Evolutionary conservation across 2,888 invertebrate genomes (phyloP).

Genomic region (Drosophila incognita): DNA sequence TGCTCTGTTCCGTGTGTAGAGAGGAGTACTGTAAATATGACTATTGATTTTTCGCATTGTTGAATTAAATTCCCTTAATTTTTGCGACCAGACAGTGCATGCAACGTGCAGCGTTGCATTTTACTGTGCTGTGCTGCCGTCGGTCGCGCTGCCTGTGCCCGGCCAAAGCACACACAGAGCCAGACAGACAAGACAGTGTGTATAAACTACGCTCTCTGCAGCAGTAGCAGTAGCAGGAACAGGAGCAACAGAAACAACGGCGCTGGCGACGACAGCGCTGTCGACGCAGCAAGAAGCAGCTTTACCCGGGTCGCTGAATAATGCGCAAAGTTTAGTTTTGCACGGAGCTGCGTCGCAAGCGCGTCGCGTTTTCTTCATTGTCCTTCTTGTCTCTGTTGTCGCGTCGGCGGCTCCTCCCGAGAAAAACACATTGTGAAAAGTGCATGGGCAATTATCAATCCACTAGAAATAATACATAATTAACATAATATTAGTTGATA

Average conservation of each 20-base stretch:
- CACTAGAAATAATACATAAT: not conserved
- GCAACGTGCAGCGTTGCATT: slow-evolving; percentile 56
- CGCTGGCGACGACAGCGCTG: slow-evolving; percentile 12
- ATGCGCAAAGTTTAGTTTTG: slow-evolving; percentile 83
- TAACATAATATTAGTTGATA: not conserved
- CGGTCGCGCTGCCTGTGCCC: slow-evolving; percentile 14
- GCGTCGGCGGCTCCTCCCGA: not conserved
- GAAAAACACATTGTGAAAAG: slow-evolving; percentile 17
- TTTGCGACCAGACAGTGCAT: slow-evolving; percentile 29
- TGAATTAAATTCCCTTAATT: slow-evolving; percentile 12
- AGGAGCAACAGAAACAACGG: slow-evolving; percentile 17
- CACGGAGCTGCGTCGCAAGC: slow-evolving; percentile 73
- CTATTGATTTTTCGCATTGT: slow-evolving; percentile 71
- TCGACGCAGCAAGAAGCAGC: slow-evolving; percentile 39
- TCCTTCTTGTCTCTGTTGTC: slow-evolving; percentile 4
- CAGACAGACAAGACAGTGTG: not conserved
- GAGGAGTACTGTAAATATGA: slow-evolving; percentile 64
- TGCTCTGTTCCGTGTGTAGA: slow-evolving; percentile 20
- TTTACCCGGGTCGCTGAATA: slow-evolving; percentile 77
- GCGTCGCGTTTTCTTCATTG: slow-evolving; percentile 53
- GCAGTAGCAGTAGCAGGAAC: slow-evolving; percentile 14
- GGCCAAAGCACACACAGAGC: slow-evolving; percentile 18
- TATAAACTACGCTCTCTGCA: slow-evolving; percentile 3
- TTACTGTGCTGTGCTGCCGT: slow-evolving; percentile 20
- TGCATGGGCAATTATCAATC: slow-evolving; percentile 23